Evolutionary conservation across 92 coral and sea anemone genomes (phyloP), one percentile per base, ranked within the genome.

Genomic region (Hydrozoanthus gracilis): DNA sequence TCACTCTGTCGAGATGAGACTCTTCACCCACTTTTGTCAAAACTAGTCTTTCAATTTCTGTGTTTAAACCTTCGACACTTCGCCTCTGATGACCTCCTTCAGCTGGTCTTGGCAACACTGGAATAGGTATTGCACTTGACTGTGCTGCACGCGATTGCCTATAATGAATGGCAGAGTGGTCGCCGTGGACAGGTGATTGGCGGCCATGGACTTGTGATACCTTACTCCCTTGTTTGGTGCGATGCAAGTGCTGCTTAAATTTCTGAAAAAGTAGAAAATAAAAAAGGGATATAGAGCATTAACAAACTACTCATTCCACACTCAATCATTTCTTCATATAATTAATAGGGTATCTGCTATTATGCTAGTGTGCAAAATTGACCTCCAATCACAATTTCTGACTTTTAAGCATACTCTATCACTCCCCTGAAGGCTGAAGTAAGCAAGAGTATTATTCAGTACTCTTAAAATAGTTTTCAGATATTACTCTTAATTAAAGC

Each of bases 131-230:
- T 4, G 99, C 96, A 51, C 86, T 78, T 9, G 98, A 91, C 77
- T 92, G 94, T 44, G 95, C 86, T 4, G 82, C 89, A 51, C 92
- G 87, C 4, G 85, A 65, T 6, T 80, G 85, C 52, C 89, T 68
- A 50, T 91, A 86, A 15, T 87, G 90, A 18, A 95, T 89, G 12
- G 99, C 99, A 27, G 94, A 91, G 86, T 97, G 99, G 80, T 95
- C 95, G 49, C 95, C 99, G 71, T 94, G 97, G 48, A 97, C 83
- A 20, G 99, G 99, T 46, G 99, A 97, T 71, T 90, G 95, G 5
- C 98, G 93, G 13, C 99, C 99, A 87, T 95, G 91, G 5, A 76
- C 87, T 75, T 92, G 96, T 27, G 94, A 82, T 39, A 89, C 89
- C 60, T 94, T 94, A 35, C 95, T 95, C 5, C 93, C 98, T 82